Base-by-base conservation (phyloP, 2,888 invertebrate genomes). In the Unio pictorum region DNA sequence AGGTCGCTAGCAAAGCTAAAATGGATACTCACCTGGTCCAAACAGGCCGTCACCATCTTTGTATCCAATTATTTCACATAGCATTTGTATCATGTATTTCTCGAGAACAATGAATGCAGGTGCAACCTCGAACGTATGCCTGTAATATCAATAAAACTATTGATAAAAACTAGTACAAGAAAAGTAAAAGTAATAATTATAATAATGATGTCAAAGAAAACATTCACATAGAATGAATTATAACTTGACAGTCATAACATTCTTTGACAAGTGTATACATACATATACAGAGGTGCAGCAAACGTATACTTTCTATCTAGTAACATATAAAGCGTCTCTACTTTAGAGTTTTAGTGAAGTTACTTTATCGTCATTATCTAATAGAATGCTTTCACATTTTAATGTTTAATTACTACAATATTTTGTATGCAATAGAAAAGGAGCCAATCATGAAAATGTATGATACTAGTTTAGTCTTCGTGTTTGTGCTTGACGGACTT, bases 111-210 rank as follows among this genome's bases (percentile, higher is more conserved):
- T 81, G 70, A 88, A 88, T 34, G 82, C 86, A 11, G 89, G 88
- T 7, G 86, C 82, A 11, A 88, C 86, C 74, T 89, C 89, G 71
- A 80, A 89, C 0, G 89, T 89, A 73, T 89, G 87, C 45, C 89
- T 89, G 79, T n/a, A 83, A 78, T 55, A 55, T 45, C 30, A 56
- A n/a, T 20, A 74, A 30, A 20, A 61, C 28, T 18, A 61, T 11
- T 11, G 11, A 59, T 15, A 8, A 58, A 1, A 26, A 26, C 11
- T 1, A 23, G 15, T 11, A 58, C 8, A 59, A 59, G 15, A 59
- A 59, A 17, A 23, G 5, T 5, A n/a, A n/a, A 4, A 23, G 11
- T n/a, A 15, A 59, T 59, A 26, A 15, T 26, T 26, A 23, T 59
- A 23, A 8, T 59, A 26, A 23, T n/a, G 17, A 59, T 23, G 11